A percentile compares a stretch with the other conserved stretches of the same genome.
Evolutionary conservation across 1,140 invertebrate genomes (phyloP).

Genomic region (Drosophila nannoptera): DNA sequence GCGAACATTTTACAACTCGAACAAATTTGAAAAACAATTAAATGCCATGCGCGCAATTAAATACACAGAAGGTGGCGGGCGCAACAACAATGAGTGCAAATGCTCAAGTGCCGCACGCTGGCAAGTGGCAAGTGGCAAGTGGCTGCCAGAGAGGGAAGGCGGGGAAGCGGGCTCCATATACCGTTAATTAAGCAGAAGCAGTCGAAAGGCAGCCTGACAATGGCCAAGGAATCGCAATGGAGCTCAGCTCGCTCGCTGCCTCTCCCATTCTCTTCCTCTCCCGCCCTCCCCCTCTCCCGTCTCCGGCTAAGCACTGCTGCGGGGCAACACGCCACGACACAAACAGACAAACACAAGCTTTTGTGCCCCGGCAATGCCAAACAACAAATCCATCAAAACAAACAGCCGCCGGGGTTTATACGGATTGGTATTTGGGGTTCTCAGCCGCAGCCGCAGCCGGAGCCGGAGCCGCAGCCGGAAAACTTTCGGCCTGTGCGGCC

Average conservation of each 20-base stretch:
- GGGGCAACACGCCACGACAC: constrained; percentile 63
- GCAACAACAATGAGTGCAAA: constrained; percentile 44
- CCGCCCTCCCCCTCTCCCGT: neutral
- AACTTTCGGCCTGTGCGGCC: constrained; percentile 59
- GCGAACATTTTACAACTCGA: constrained; percentile 70
- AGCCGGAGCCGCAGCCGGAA: constrained; percentile 36
- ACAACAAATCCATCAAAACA: constrained; percentile 77
- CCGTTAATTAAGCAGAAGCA: constrained; percentile 74
- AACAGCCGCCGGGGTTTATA: constrained; percentile 64
- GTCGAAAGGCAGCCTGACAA: constrained; percentile 17
- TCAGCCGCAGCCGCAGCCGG: constrained; percentile 18
- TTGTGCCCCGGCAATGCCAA: constrained; percentile 42
- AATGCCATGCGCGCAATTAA: constrained; percentile 78
- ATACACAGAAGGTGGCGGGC: constrained; percentile 76
- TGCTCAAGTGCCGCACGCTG: constrained; percentile 61
- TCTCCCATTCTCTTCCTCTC: no score
- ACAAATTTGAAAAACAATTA: constrained; percentile 78
- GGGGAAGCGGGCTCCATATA: constrained; percentile 47
- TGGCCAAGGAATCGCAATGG: constrained; percentile 5
- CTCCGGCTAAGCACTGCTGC: constrained; percentile 39
- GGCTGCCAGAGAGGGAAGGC: no score
- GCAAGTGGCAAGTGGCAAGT: constrained; percentile 23
- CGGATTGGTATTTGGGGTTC: constrained; percentile 42
- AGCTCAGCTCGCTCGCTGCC: neutral
- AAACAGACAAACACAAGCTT: constrained; percentile 74